Evolutionary conservation across 2,797 vertebrate genomes (phyloP).

Genomic region (Crenichthys baileyi): DNA sequence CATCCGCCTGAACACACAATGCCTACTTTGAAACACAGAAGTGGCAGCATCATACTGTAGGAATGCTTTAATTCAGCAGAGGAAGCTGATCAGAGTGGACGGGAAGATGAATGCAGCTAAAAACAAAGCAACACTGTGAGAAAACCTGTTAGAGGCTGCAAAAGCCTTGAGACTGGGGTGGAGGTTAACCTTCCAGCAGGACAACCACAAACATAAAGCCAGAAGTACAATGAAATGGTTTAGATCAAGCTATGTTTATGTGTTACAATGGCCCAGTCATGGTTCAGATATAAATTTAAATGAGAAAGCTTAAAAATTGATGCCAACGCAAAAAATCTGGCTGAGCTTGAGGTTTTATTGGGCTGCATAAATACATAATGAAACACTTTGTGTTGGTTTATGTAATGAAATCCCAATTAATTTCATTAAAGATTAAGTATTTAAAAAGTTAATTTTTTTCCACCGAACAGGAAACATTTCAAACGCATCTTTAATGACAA

Average conservation of each 20-base stretch:
- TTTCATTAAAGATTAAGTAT: background rate
- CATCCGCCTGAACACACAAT: background rate
- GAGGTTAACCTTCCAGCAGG: background rate
- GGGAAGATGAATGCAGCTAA: background rate
- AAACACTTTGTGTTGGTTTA: too few species aligned
- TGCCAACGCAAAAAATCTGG: background rate
- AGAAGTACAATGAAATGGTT: background rate
- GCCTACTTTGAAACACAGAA: background rate
- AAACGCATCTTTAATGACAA: background rate
- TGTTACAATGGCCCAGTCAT: background rate
- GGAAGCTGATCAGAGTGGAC: background rate
- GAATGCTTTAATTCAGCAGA: background rate
- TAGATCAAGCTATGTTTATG: background rate
- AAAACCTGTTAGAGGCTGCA: too few species aligned
- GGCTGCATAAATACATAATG: too few species aligned
- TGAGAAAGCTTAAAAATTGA: background rate
- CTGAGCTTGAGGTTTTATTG: too few species aligned
- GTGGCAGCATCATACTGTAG: background rate
- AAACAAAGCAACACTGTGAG: background rate
- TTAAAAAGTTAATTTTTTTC: background rate
- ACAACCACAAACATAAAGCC: background rate
- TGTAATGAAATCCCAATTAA: too few species aligned
- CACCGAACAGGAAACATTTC: conserved; percentile 27
- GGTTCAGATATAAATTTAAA: background rate
- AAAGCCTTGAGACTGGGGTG: too few species aligned